phyloP scores from a whole-genome alignment of 1,140 invertebrate genomes.

The Drosophila arawakana region DNA sequence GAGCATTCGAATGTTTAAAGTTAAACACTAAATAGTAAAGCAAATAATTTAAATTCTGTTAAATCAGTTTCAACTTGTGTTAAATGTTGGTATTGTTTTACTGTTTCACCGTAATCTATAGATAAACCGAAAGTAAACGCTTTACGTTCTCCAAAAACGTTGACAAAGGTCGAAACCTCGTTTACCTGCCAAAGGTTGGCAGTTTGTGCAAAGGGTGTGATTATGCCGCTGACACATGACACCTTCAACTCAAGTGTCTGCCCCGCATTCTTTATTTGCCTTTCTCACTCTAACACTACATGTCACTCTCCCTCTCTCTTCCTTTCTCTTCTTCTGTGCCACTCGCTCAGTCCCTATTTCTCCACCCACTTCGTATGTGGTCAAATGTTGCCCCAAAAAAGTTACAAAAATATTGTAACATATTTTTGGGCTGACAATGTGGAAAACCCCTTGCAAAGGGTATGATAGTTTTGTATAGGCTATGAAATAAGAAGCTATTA shows the following conservation, averaged over 20 bases:
- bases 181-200: conserved; percentile 61
- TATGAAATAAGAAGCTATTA: too few relatives aligned
- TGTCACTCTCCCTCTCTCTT: neutral
- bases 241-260: conserved; percentile 53
- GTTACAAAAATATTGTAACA: conserved; percentile 68
- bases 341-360: neutral
- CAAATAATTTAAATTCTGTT: neutral
- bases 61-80: too few relatives aligned
- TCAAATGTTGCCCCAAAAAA: conserved; percentile 61
- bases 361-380: conserved; percentile 45
- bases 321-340: neutral
- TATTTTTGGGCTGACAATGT: conserved; percentile 46
- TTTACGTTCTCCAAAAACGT: conserved; percentile 51
- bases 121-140: conserved; percentile 50
- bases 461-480: neutral
- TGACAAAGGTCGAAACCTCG: conserved; percentile 73
- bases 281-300: neutral
- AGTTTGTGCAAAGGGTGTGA: conserved; percentile 66
- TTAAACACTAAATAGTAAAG: too few relatives aligned
- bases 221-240: conserved; percentile 78
- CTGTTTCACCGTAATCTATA: neutral
- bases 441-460: neutral
- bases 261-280: neutral
- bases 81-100: neutral
- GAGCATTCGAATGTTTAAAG: too few relatives aligned